A percentile compares a stretch with the other conserved stretches of the same genome.
Evolutionary conservation across 2,113 vertebrate species (phyloP).

Genomic region (Thomomys bottae): DNA sequence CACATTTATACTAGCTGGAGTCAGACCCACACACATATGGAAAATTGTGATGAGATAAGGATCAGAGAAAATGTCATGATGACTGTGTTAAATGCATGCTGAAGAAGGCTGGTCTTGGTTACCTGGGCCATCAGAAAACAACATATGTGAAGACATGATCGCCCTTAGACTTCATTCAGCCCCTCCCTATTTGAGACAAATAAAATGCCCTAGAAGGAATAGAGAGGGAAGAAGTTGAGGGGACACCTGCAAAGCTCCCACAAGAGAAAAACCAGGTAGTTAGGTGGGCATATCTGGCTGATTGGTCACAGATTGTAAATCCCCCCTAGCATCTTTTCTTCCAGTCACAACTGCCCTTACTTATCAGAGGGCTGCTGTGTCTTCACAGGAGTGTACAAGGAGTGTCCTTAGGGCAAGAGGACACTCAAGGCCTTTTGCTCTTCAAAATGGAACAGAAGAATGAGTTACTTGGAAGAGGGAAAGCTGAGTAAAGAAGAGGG

Average conservation of each 20-base stretch:
- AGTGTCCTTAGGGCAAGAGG: background rate
- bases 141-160: conserved; percentile 43
- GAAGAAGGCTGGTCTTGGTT: conserved; percentile 9
- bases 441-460: background rate
- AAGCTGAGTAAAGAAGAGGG: background rate
- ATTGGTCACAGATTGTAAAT: conserved; percentile 68
- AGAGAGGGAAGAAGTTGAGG: background rate
- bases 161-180: background rate
- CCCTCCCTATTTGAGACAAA: background rate
- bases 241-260: background rate
- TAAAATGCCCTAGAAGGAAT: conserved; percentile 12
- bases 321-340: conserved; percentile 27
- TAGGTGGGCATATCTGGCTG: conserved; percentile 58
- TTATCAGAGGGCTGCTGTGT: background rate
- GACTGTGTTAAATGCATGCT: background rate
- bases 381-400: background rate
- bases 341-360: conserved; percentile 53
- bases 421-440: background rate
- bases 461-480: background rate
- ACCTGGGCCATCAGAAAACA: conserved; percentile 21
- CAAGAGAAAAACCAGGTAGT: conserved; percentile 68
- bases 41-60: conserved; percentile 31
- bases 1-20: conserved; percentile 48
- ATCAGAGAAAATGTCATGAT: conserved; percentile 50
- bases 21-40: background rate